Evolutionary conservation across 2,113 vertebrate species (phyloP).

Genomic region (Nettapus auritus): DNA sequence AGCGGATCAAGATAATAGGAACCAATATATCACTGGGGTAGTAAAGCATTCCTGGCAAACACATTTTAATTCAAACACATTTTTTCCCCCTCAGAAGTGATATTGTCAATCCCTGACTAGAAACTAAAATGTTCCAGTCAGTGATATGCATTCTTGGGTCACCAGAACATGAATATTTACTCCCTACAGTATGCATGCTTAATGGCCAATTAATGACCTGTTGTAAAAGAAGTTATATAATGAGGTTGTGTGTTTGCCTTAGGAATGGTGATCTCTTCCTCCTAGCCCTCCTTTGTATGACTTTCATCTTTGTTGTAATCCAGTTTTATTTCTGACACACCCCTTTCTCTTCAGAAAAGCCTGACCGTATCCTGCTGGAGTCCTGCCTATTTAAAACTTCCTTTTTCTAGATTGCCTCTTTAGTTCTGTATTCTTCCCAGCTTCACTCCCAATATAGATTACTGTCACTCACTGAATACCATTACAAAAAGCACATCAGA

Average conservation of each 20-base stretch:
- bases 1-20: conserved; percentile 77
- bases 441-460: background rate
- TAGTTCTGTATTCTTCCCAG: background rate
- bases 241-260: background rate
- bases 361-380: background rate
- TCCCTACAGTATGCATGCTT: background rate
- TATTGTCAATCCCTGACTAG: background rate
- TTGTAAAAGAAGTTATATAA: conserved; percentile 19
- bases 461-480: background rate
- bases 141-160: background rate
- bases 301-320: background rate
- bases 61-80: background rate
- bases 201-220: background rate
- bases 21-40: conserved; percentile 67
- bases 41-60: conserved; percentile 77
- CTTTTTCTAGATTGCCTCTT: background rate
- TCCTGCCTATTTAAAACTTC: background rate
- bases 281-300: background rate
- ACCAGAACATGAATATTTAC: background rate
- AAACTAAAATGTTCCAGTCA: background rate
- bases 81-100: background rate
- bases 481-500: background rate
- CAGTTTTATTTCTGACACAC: background rate
- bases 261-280: background rate
- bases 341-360: background rate